phyloP scores from a whole-genome alignment of 2,797 vertebrate genomes.

The Ptychobarbus kaznakovi region DNA sequence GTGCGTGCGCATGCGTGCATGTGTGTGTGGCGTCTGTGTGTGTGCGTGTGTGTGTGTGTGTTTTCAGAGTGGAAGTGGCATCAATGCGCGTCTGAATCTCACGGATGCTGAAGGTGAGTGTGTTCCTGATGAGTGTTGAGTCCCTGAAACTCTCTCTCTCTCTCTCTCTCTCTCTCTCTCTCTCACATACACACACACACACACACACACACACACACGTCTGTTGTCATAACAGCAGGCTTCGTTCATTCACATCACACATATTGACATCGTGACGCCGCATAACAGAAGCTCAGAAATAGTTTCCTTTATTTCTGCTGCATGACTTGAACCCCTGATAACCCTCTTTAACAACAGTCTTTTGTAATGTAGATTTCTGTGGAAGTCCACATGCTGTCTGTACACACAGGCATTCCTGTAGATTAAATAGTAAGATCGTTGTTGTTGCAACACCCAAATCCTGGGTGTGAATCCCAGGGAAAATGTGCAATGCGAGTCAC shows the following conservation, averaged over 20 bases:
- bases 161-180: too few species aligned
- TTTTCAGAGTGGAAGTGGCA: constrained; percentile 21
- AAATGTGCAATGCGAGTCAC: too few species aligned
- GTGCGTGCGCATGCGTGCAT: too few species aligned
- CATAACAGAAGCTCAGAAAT: neutral
- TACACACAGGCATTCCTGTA: neutral
- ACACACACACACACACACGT: neutral
- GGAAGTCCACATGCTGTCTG: neutral
- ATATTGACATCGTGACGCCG: rapidly evolving
- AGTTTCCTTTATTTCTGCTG: neutral
- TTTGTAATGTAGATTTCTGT: neutral
- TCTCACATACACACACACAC: neutral
- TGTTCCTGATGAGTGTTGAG: neutral
- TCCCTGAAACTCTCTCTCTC: neutral
- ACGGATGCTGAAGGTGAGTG: constrained; percentile 3
- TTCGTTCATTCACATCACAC: neutral
- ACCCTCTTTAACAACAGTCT: neutral
- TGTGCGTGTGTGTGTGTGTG: too few species aligned
- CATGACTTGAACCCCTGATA: neutral
- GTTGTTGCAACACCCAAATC: neutral
- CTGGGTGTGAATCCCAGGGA: neutral
- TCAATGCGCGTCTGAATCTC: constrained; percentile 8
- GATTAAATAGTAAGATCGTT: neutral
- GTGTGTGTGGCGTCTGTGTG: too few species aligned
- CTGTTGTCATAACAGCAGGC: neutral